A percentile compares a stretch with the other conserved stretches of the same genome.
phyloP scores from a whole-genome alignment of 2,113 vertebrate genomes.

The Lepisosteus osseus region DNA sequence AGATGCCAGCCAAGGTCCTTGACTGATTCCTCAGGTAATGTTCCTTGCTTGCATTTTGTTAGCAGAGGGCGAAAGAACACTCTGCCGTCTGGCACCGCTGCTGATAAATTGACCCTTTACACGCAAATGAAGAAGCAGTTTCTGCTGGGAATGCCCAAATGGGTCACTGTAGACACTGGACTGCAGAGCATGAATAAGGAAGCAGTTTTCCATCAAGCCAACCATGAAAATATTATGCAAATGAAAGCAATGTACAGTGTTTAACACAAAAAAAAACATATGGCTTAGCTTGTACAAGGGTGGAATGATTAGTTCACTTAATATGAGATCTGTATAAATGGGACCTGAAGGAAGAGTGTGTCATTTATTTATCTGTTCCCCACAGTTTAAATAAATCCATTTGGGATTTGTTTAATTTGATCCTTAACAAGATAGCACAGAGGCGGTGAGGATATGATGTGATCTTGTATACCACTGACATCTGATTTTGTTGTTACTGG shows the following conservation, averaged over 20 bases:
- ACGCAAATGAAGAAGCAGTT: background rate
- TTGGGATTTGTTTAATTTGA: too few species aligned
- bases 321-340: background rate
- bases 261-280: background rate
- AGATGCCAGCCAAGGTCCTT: constrained; percentile 5
- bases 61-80: constrained; percentile 8
- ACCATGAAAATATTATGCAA: constrained; percentile 9
- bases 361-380: too few species aligned
- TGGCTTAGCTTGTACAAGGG: background rate
- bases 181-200: background rate
- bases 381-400: too few species aligned
- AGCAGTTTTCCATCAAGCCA: background rate
- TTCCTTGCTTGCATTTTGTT: constrained; percentile 9
- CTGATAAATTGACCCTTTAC: constrained; percentile 8
- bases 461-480: too few species aligned
- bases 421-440: too few species aligned
- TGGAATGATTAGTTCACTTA: background rate
- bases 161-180: background rate
- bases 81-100: background rate
- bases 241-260: background rate
- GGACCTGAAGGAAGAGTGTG: too few species aligned
- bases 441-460: too few species aligned
- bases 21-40: constrained; percentile 2
- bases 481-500: too few species aligned
- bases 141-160: background rate